A percentile compares a stretch with the other conserved stretches of the same genome.
phyloP scores from a whole-genome alignment of 2,888 invertebrate genomes.

The Alsophila aescularia region DNA sequence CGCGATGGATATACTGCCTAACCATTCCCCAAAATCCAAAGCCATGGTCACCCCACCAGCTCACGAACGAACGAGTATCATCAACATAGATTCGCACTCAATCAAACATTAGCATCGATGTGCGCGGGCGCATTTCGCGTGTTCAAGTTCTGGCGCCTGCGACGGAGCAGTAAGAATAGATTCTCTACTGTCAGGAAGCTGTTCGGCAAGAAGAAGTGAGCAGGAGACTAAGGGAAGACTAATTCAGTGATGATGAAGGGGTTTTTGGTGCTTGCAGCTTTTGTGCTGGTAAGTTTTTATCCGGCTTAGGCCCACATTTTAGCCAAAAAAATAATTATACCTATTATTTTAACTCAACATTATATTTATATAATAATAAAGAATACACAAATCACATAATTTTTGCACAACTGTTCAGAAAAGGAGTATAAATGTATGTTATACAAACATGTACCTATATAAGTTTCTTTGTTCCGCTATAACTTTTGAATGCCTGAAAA shows the following conservation, averaged over 20 bases:
- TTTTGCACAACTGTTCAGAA: too few species aligned
- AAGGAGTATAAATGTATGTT: too few species aligned
- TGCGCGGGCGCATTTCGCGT: slow-evolving; percentile 65
- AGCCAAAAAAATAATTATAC: too few species aligned
- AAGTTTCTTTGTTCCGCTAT: too few species aligned
- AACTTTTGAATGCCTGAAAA: too few species aligned
- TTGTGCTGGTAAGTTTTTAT: slow-evolving; percentile 40
- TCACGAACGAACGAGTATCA: neutral
- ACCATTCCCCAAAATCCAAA: neutral
- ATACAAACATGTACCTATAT: too few species aligned
- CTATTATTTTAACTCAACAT: too few species aligned
- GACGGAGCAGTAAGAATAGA: slow-evolving; percentile 48
- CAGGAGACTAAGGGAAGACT: neutral
- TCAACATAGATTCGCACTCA: neutral
- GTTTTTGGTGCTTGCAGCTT: slow-evolving; percentile 24
- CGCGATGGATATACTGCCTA: too few species aligned
- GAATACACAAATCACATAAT: too few species aligned
- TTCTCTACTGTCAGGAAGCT: slow-evolving; percentile 13
- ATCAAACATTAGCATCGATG: slow-evolving; percentile 46
- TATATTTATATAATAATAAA: too few species aligned
- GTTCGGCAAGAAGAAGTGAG: slow-evolving; percentile 19
- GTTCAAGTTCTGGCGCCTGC: slow-evolving; percentile 59
- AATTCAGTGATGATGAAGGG: slow-evolving; percentile 37
- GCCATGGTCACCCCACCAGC: slow-evolving; percentile 5
- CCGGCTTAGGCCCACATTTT: too few species aligned